Evolutionary conservation across 2,797 vertebrate species (phyloP).

Genomic region (Chelonia mydas): DNA sequence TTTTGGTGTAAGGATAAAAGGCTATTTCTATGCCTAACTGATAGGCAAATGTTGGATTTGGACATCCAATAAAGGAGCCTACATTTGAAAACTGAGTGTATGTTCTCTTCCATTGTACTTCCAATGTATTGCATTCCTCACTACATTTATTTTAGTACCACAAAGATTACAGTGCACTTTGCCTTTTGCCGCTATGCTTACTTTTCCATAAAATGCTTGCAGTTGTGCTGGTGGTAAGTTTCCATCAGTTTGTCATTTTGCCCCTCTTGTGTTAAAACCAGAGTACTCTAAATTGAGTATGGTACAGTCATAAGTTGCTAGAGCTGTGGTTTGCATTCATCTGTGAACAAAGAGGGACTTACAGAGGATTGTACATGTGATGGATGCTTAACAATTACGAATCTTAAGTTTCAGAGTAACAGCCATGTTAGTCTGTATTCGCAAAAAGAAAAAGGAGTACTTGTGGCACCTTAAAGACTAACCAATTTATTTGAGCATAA

Average conservation of each 20-base stretch:
- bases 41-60: background rate
- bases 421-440: no score
- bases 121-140: background rate
- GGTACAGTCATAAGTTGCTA: background rate
- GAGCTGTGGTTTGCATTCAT: background rate
- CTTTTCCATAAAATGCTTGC: background rate
- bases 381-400: conserved; percentile 48
- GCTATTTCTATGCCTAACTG: background rate
- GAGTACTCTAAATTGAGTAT: background rate
- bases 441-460: no score
- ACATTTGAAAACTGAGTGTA: background rate
- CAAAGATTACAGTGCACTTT: background rate
- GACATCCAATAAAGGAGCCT: background rate
- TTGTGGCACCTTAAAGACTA: no score
- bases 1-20: background rate
- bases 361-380: background rate
- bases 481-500: no score
- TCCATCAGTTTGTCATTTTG: background rate
- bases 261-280: background rate
- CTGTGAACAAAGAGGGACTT: background rate
- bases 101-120: background rate
- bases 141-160: background rate
- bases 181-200: background rate
- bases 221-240: background rate
- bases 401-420: background rate